A percentile compares a stretch with the other conserved stretches of the same genome.
Evolutionary conservation across 2,797 vertebrate genomes (phyloP).

Genomic region (Momotus momota): DNA sequence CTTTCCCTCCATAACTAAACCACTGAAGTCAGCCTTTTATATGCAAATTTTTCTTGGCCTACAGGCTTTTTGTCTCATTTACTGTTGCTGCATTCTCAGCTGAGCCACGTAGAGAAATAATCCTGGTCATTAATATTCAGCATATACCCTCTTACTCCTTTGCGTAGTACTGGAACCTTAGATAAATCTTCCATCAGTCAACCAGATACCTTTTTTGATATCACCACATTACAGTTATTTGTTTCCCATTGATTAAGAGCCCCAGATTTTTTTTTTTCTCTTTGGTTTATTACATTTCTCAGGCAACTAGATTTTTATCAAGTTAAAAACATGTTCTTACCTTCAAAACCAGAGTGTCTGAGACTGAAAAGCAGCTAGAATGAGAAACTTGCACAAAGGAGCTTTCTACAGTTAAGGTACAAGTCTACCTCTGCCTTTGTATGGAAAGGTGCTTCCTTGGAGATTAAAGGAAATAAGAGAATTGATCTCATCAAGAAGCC

Average conservation of each 20-base stretch:
- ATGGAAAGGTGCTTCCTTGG: neutral
- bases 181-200: neutral
- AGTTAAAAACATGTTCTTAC: neutral
- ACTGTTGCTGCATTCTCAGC: neutral
- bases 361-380: neutral
- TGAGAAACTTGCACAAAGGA: rapidly evolving
- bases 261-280: neutral
- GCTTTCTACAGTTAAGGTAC: neutral
- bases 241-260: neutral
- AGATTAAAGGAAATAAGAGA: neutral
- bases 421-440: neutral
- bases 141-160: neutral
- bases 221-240: neutral
- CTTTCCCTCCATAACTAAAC: neutral
- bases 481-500: neutral
- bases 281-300: neutral
- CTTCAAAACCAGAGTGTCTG: neutral
- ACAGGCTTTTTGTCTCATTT: neutral
- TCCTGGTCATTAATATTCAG: neutral
- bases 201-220: neutral
- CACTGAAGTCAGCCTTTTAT: neutral
- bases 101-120: neutral
- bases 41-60: neutral
- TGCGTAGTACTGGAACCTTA: neutral
- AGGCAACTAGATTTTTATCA: neutral